Base-by-base conservation (phyloP, 2,113 vertebrate genomes). In the Tyto alba region DNA sequence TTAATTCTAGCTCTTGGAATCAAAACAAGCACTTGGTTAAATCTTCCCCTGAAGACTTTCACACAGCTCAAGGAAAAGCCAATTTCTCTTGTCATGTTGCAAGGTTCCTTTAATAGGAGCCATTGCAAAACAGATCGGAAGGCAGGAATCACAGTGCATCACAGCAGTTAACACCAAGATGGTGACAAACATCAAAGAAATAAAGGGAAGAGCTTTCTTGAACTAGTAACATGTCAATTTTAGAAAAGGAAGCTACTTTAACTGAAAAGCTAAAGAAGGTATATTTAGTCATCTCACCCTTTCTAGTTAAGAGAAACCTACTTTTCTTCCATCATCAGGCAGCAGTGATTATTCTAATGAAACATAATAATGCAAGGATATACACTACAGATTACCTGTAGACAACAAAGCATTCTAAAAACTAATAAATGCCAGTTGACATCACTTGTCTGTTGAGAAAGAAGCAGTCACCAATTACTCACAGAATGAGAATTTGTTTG, bases 211-310 rank as follows among this genome's bases (percentile, higher is more conserved):
- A 16, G 32, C 60, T 87, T 89, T 83, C 64, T 60, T 85, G 32
- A 96, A 92, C 72, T 36, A 84, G 52, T 41, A 86, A 87, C 27
- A n/a, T 15, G 52, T 60, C 74, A 88, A 9, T 88, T 80, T 72
- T 32, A 78, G 75, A 41, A 88, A 95, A 69, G 41, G 30, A 94
- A 94, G 55, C 60, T 91, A 88, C 64, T 97, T 93, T 68, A 84
- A 64, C 68, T n/a, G 55, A 75, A 89, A 66, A 75, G 53, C 41
- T 80, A 91, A 50, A 83, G 47, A 53, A 67, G 27, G 10, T 38
- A 2, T 73, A 88, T 79, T 84, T 82, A 81, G 59, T 41, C 53
- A 67, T 84, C 45, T 48, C 50, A 45, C 52, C 25, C 41, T n/a
- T 84, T 95, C 87, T 32, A 74, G 56, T 16, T 64, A 68, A 82